Conservation (phyloP, 2,888 invertebrate species). For the Dastarcus helophoroides region DNA sequence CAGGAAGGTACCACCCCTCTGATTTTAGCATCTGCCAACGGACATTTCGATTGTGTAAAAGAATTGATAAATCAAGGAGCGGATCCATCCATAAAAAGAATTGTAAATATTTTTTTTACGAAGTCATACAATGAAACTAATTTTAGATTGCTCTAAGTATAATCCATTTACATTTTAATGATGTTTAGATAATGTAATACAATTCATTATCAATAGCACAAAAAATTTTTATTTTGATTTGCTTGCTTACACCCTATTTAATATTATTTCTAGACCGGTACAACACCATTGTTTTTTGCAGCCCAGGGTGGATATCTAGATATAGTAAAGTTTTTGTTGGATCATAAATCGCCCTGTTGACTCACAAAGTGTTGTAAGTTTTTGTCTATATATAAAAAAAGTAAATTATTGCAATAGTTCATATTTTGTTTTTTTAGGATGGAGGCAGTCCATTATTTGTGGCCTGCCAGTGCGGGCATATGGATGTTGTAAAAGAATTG, state of each 20-base stretch:
- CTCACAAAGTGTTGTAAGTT: slow-evolving; percentile 64
- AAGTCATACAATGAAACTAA: too few species aligned
- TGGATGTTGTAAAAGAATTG: slow-evolving; percentile 76
- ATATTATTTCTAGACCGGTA: slow-evolving; percentile 64
- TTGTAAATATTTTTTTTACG: slow-evolving; percentile 43
- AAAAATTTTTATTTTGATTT: too few species aligned
- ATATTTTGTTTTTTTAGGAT: slow-evolving; percentile 54
- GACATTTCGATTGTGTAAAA: slow-evolving; percentile 75
- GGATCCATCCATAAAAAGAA: slow-evolving; percentile 71
- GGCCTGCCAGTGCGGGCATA: slow-evolving; percentile 83
- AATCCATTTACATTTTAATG: too few species aligned
- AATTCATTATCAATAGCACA: too few species aligned
- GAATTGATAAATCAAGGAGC: slow-evolving; percentile 86
- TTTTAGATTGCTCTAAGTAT: too few species aligned
- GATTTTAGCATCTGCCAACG: slow-evolving; percentile 84
- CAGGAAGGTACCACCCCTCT: slow-evolving; percentile 92
- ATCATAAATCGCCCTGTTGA: slow-evolving; percentile 69
- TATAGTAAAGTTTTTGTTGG: slow-evolving; percentile 65
- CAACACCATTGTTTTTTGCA: slow-evolving; percentile 87
- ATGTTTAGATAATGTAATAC: too few species aligned
- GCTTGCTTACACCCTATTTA: not conserved
- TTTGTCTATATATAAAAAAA: too few species aligned
- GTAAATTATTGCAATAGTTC: too few species aligned
- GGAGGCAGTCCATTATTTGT: slow-evolving; percentile 93
- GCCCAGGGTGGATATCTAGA: slow-evolving; percentile 86